A percentile compares a stretch with the other conserved stretches of the same genome.
phyloP scores from a whole-genome alignment of 2,888 invertebrate genomes.

The Machimus rusticus region DNA sequence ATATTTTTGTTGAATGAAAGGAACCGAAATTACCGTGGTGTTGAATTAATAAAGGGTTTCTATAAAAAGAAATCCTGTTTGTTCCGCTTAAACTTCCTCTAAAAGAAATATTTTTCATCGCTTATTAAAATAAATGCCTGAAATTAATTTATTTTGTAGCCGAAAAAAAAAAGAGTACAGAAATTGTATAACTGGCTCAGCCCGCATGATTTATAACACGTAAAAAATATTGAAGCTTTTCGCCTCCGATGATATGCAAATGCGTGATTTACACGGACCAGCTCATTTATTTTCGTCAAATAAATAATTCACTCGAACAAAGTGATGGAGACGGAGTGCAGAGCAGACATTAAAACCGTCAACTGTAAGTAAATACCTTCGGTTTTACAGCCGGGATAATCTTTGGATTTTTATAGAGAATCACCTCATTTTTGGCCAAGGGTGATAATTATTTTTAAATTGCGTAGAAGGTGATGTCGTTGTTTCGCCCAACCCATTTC shows the following conservation, averaged over 20 bases:
- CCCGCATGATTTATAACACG: background rate
- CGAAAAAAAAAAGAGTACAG: background rate
- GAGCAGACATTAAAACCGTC: too few relatives aligned
- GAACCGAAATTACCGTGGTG: too few relatives aligned
- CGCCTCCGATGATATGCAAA: background rate
- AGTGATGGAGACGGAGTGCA: background rate
- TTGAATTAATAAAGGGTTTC: too few relatives aligned
- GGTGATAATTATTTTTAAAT: background rate
- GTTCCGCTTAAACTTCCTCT: background rate
- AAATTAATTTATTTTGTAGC: background rate
- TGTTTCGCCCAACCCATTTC: background rate
- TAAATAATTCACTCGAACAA: background rate
- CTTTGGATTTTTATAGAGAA: background rate
- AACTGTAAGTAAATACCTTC: too few relatives aligned
- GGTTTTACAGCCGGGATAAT: background rate
- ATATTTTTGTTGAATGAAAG: too few relatives aligned
- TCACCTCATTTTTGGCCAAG: background rate
- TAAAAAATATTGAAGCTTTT: background rate
- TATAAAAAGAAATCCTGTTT: too few relatives aligned
- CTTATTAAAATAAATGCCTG: background rate
- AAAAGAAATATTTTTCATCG: background rate
- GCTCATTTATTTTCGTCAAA: background rate
- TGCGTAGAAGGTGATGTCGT: background rate
- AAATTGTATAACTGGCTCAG: background rate
- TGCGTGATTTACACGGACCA: background rate